Evolutionary conservation across 2,888 invertebrate genomes (phyloP).

Genomic region (Heteromyza rotundicornis): DNA sequence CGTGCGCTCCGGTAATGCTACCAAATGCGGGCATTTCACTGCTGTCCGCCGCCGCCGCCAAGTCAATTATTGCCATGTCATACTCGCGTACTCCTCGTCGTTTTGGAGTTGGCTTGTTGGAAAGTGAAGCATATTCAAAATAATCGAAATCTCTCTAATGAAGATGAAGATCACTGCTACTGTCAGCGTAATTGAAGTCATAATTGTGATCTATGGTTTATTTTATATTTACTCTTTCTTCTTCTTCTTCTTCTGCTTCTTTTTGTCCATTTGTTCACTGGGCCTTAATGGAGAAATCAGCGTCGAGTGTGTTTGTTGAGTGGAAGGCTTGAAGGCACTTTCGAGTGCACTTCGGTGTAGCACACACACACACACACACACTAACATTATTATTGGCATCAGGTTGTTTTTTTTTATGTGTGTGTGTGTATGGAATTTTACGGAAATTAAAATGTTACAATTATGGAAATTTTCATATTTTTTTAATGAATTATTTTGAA

Average conservation of each 20-base stretch:
- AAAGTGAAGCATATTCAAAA: slow-evolving; percentile 54
- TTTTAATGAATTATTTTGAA: no score
- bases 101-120: slow-evolving; percentile 38
- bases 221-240: not conserved
- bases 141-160: slow-evolving; percentile 55
- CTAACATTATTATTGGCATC: slow-evolving; percentile 36
- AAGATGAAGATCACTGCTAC: slow-evolving; percentile 59
- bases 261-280: not conserved
- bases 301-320: not conserved
- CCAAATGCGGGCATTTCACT: slow-evolving; percentile 37
- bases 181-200: slow-evolving; percentile 53
- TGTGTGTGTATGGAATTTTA: slow-evolving; percentile 9
- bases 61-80: slow-evolving; percentile 53
- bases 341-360: slow-evolving; percentile 42
- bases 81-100: slow-evolving; percentile 30
- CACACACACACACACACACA: no score
- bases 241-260: slow-evolving; percentile 10
- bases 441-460: slow-evolving; percentile 15
- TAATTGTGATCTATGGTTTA: slow-evolving; percentile 43
- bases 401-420: no score
- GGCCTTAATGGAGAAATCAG: slow-evolving; percentile 34
- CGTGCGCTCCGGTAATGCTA: slow-evolving; percentile 28
- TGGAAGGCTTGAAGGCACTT: slow-evolving; percentile 25
- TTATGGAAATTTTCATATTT: no score
- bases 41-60: slow-evolving; percentile 5